phyloP scores from a whole-genome alignment of 2,113 vertebrate genomes.

The Sinocyclocheilus grahami region DNA sequence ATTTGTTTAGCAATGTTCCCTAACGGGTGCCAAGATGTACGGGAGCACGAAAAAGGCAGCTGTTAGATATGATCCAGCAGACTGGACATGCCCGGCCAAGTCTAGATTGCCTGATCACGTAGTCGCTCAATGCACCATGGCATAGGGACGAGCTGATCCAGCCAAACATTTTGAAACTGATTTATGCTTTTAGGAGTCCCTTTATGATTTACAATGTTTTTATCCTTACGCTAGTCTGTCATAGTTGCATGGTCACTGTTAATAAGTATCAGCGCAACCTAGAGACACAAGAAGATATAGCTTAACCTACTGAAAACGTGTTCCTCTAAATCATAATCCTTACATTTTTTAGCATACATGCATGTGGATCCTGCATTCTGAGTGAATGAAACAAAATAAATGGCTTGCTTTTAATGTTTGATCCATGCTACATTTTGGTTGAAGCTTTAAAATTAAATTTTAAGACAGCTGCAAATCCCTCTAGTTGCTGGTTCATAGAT shows the following conservation, averaged over 20 bases:
- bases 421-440: background rate
- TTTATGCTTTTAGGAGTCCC: constrained; percentile 48
- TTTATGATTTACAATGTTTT: background rate
- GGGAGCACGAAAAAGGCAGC: constrained; percentile 34
- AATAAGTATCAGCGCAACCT: background rate
- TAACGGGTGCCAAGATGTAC: constrained; percentile 35
- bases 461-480: background rate
- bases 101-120: constrained; percentile 61
- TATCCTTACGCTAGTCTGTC: background rate
- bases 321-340: background rate
- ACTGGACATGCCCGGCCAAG: constrained; percentile 54
- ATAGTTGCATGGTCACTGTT: background rate
- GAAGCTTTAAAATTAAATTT: background rate
- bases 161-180: constrained; percentile 48
- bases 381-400: background rate
- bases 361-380: background rate
- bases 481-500: background rate
- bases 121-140: constrained; percentile 46
- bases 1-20: constrained; percentile 59
- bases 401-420: background rate
- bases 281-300: background rate
- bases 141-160: constrained; percentile 42
- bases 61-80: constrained; percentile 39
- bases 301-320: too few species aligned
- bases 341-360: background rate